These are phyloP conservation scores for Orycteropus afer DNA, from an alignment of 2,113 vertebrate species.

Conservation along the genomic window DNA sequence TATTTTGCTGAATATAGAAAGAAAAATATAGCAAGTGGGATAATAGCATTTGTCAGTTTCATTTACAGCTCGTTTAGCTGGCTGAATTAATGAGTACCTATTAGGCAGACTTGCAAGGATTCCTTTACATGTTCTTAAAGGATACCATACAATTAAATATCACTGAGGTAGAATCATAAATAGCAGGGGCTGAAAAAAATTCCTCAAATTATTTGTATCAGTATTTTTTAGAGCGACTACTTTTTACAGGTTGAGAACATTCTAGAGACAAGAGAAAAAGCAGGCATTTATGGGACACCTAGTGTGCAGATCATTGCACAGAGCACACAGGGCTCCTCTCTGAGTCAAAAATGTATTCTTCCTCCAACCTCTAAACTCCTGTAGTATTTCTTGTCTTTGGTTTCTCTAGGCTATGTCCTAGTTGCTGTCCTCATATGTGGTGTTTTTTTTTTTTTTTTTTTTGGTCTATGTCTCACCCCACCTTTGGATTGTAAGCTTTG, in stretches of 20 bases:
- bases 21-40: conserved; percentile 65
- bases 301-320: background rate
- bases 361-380: background rate
- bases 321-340: background rate
- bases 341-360: background rate
- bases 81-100: conserved; percentile 82
- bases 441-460: background rate
- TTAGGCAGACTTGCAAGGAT: conserved; percentile 73
- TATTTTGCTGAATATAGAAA: conserved; percentile 81
- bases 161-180: conserved; percentile 70
- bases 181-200: conserved; percentile 61
- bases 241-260: conserved; percentile 39
- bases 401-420: background rate
- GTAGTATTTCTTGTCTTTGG: background rate
- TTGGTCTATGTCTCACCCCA: background rate
- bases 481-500: background rate
- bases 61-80: conserved; percentile 80
- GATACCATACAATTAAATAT: conserved; percentile 70
- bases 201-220: background rate
- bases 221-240: background rate
- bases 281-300: background rate
- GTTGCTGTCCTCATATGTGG: background rate
- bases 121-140: conserved; percentile 68
- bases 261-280: background rate
- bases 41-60: conserved; percentile 80